Conservation (phyloP, 2,113 vertebrate genomes). For the Vidua chalybeata region DNA sequence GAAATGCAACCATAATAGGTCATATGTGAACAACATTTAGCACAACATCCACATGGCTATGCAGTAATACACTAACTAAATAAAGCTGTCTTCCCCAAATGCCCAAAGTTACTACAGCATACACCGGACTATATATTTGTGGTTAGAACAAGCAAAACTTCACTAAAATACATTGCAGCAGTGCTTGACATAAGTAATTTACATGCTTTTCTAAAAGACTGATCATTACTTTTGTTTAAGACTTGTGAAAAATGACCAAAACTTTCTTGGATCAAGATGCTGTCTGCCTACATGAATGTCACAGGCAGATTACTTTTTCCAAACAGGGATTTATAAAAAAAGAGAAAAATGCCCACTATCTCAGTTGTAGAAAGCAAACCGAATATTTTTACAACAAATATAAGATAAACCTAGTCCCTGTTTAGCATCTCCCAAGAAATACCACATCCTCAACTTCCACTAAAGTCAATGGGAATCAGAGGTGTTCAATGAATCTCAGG, state of each 20-base stretch:
- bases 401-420: background rate
- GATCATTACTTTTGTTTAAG: background rate
- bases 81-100: background rate
- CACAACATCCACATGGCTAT: background rate
- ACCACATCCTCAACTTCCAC: conserved; percentile 38
- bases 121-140: background rate
- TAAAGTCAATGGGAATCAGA: conserved; percentile 69
- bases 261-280: background rate
- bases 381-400: conserved; percentile 9
- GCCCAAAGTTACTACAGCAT: background rate
- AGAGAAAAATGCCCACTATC: background rate
- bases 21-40: background rate
- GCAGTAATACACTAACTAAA: background rate
- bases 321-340: conserved; percentile 12
- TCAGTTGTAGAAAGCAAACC: conserved; percentile 1
- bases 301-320: background rate
- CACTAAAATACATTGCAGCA: background rate
- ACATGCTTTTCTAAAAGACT: background rate
- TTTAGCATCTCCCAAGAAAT: conserved; percentile 27
- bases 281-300: background rate
- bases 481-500: conserved; percentile 44
- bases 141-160: background rate
- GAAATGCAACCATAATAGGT: conserved; percentile 4
- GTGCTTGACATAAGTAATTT: background rate
- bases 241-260: background rate